Percentiles rank a stretch among this genome's conserved stretches.
Evolutionary conservation across 23 tunicate species (phyloP).

Genomic region (Ciona savignyi): DNA sequence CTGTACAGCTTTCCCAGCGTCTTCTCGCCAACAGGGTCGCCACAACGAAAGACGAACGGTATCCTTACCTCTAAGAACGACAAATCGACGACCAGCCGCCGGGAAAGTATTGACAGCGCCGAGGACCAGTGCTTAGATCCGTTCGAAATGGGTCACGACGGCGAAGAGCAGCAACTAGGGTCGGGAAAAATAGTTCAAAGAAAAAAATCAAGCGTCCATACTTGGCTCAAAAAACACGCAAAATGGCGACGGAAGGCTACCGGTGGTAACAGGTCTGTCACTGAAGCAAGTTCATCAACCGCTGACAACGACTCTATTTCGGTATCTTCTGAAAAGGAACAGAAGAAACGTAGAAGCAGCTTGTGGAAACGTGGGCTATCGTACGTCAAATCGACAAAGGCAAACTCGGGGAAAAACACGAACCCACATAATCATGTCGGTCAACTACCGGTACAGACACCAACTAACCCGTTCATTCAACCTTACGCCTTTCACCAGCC

Average conservation of each 20-base stretch:
- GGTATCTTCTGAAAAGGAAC: neutral
- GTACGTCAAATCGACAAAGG: constrained; percentile 32
- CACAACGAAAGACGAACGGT: neutral
- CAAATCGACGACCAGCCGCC: neutral
- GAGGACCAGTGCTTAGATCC: no score
- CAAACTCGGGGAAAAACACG: constrained; percentile 13
- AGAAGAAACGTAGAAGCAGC: constrained; percentile 19
- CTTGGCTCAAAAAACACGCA: constrained; percentile 45
- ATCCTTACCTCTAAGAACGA: neutral
- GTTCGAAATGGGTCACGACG: neutral
- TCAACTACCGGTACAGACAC: neutral
- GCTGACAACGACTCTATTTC: neutral
- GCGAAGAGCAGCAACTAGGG: neutral
- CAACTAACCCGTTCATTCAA: neutral
- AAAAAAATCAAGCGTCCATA: constrained; percentile 33
- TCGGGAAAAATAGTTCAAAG: neutral
- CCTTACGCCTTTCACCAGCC: neutral
- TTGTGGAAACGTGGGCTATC: constrained; percentile 53
- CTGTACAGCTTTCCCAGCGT: no score
- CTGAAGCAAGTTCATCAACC: neutral
- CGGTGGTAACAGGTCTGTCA: neutral
- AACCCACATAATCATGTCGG: neutral
- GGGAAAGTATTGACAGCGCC: neutral
- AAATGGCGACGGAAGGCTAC: constrained; percentile 13
- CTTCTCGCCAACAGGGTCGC: neutral